Conservation (phyloP, 1,140 invertebrate genomes). For the Tetramorium alpestre region DNA sequence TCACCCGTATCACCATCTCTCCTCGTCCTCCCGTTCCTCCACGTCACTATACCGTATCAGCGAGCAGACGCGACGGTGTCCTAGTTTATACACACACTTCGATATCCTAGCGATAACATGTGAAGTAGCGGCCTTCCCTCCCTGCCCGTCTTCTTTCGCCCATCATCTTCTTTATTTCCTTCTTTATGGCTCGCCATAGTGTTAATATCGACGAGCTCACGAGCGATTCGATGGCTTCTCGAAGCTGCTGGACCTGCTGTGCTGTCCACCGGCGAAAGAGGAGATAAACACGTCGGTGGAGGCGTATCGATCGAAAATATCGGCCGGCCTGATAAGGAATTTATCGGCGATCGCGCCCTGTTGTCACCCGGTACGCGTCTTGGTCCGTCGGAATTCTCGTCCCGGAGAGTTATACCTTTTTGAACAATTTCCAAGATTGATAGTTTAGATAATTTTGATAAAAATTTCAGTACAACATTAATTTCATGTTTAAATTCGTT, state of each 20-base stretch:
- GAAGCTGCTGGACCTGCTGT: constrained; percentile 32
- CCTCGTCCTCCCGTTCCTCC: neutral
- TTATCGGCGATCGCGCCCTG: constrained; percentile 50
- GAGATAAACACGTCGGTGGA: constrained; percentile 56
- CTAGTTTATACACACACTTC: constrained; percentile 77
- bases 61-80: constrained; percentile 70
- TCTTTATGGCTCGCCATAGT: constrained; percentile 21
- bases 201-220: constrained; percentile 56
- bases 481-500: neutral
- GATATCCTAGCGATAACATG: constrained; percentile 79
- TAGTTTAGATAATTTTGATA: neutral
- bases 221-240: constrained; percentile 55
- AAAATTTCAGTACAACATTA: neutral
- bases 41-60: constrained; percentile 23
- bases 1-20: constrained; percentile 29
- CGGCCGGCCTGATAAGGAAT: constrained; percentile 30
- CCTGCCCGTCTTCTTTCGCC: too few species aligned
- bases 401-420: neutral
- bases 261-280: constrained; percentile 28
- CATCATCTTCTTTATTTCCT: constrained; percentile 34
- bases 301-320: constrained; percentile 42
- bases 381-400: neutral
- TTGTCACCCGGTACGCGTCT: neutral
- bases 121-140: neutral
- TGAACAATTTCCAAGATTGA: neutral